These are phyloP conservation scores for Drosophila bocki DNA, from an alignment of 1,140 invertebrate species.

Conservation along the genomic window DNA sequence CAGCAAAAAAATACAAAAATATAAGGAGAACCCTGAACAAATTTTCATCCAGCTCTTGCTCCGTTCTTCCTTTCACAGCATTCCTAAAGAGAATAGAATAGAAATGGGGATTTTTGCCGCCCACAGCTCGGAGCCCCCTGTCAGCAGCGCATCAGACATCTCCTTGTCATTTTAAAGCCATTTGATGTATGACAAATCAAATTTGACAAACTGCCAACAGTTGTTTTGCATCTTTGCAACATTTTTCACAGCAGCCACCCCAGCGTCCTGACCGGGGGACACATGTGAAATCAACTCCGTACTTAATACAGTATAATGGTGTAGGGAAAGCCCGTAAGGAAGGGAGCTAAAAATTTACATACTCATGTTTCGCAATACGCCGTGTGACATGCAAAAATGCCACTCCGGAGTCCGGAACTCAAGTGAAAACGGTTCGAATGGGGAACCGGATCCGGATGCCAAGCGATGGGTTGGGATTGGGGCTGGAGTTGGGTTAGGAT, in stretches of 20 bases:
- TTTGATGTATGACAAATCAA: conserved; percentile 83
- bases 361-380: conserved; percentile 73
- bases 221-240: conserved; percentile 79
- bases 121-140: conserved; percentile 26
- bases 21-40: background rate
- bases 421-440: conserved; percentile 18
- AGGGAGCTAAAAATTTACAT: conserved; percentile 67
- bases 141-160: conserved; percentile 44
- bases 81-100: conserved; percentile 17
- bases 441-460: conserved; percentile 10
- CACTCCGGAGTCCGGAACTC: background rate
- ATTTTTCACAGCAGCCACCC: conserved; percentile 64
- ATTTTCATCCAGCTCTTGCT: conserved; percentile 8
- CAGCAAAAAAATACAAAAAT: background rate
- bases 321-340: conserved; percentile 18
- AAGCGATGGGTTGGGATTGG: conserved; percentile 14
- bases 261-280: conserved; percentile 2
- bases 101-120: conserved; percentile 4
- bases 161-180: conserved; percentile 77
- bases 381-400: conserved; percentile 71
- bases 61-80: conserved; percentile 11
- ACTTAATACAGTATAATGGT: conserved; percentile 74
- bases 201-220: conserved; percentile 82
- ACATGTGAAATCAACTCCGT: conserved; percentile 74
- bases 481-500: background rate